Percentiles rank a stretch among this genome's conserved stretches.
Conservation (phyloP, 2,888 invertebrate species). For the Luffia ferchaultella region DNA sequence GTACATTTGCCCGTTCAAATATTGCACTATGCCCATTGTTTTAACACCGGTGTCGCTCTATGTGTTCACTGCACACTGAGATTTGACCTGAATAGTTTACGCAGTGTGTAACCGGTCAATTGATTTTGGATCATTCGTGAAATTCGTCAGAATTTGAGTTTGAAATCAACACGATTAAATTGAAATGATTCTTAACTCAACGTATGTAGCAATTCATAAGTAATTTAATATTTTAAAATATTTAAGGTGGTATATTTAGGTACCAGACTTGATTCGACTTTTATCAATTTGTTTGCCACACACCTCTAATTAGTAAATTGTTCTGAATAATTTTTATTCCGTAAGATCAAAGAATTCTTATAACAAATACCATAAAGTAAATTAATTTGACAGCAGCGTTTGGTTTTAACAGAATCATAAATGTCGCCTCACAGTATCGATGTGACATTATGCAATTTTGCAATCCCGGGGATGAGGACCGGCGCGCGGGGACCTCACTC, state of each 20-base stretch:
- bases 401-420: too few species aligned
- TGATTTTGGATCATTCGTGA: background rate
- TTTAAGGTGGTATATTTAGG: background rate
- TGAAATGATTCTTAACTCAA: background rate
- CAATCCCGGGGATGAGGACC: too few species aligned
- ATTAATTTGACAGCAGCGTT: too few species aligned
- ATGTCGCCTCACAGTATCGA: too few species aligned
- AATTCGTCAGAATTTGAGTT: background rate
- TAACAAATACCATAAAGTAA: too few species aligned
- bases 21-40: slow-evolving; percentile 34
- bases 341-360: too few species aligned
- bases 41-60: slow-evolving; percentile 32
- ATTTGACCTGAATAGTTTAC: slow-evolving; percentile 42
- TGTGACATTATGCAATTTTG: too few species aligned
- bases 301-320: too few species aligned
- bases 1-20: slow-evolving; percentile 36
- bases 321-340: too few species aligned
- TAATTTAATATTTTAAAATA: background rate
- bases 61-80: slow-evolving; percentile 34
- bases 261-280: background rate
- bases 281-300: background rate
- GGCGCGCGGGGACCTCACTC: too few species aligned
- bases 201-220: too few species aligned
- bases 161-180: background rate
- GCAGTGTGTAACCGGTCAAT: background rate